Conservation (phyloP, 2,797 vertebrate species). For the Sebastes hopkinsi region DNA sequence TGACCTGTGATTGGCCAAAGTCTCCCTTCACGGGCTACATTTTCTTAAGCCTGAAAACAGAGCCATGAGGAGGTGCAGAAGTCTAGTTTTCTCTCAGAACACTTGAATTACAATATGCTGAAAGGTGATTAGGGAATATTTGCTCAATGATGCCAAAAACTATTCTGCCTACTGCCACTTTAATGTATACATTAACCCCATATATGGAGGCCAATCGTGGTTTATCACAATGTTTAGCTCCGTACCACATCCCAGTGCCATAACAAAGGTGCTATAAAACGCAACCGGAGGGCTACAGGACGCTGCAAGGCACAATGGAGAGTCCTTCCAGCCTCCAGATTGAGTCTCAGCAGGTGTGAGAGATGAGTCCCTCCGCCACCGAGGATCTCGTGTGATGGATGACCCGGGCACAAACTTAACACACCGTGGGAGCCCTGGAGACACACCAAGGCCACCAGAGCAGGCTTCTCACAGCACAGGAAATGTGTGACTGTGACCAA, state of each 20-base stretch:
- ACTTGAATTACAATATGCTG: too few relatives aligned
- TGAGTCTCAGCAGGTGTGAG: slow-evolving; percentile 79
- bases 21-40: too few relatives aligned
- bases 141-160: too few relatives aligned
- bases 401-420: slow-evolving; percentile 65
- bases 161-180: too few relatives aligned
- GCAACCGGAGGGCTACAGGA: slow-evolving; percentile 48
- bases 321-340: slow-evolving; percentile 78
- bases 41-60: too few relatives aligned
- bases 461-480: slow-evolving; percentile 29
- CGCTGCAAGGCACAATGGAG: slow-evolving; percentile 62
- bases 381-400: slow-evolving; percentile 68
- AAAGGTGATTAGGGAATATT: too few relatives aligned
- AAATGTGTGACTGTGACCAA: slow-evolving; percentile 52
- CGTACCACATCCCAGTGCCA: neutral
- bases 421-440: slow-evolving; percentile 67
- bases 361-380: slow-evolving; percentile 64
- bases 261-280: slow-evolving; percentile 32
- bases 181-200: neutral
- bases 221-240: slow-evolving; percentile 11
- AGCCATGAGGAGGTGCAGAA: too few relatives aligned
- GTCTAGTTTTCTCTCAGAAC: too few relatives aligned
- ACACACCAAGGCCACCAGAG: slow-evolving; percentile 69
- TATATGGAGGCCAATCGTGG: neutral
- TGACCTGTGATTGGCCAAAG: too few relatives aligned